Evolutionary conservation across 2,888 invertebrate genomes (phyloP).

Genomic region (Sarcophaga carnaria): DNA sequence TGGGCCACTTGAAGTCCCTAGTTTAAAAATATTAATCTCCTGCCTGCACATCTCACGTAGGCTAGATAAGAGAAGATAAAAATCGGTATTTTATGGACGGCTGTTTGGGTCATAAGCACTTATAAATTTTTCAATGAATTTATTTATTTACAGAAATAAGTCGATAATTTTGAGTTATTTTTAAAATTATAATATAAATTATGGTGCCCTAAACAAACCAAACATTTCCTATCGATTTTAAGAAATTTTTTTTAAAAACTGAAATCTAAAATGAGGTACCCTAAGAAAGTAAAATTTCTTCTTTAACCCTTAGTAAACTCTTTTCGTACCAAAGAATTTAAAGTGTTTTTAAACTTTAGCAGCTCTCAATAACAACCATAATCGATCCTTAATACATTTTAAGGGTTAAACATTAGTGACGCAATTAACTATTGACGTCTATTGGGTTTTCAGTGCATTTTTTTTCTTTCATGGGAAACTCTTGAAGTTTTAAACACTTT

Average conservation of each 20-base stretch:
- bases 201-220: not conserved
- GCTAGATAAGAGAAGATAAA: not conserved
- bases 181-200: not conserved
- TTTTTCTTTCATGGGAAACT: not conserved
- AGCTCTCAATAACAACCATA: not conserved
- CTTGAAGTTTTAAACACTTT: not conserved
- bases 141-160: not conserved
- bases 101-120: no score
- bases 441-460: not conserved
- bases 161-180: not conserved
- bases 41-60: no score
- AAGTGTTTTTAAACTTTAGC: no score
- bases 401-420: slow-evolving; percentile 1
- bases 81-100: not conserved
- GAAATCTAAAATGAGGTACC: no score
- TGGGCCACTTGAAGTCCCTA: no score
- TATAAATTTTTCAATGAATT: not conserved
- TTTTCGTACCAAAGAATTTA: not conserved
- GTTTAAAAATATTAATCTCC: no score
- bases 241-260: no score
- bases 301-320: not conserved
- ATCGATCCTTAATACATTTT: not conserved
- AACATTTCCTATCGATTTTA: no score
- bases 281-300: not conserved
- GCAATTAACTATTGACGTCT: not conserved